Percentiles rank a stretch among this genome's conserved stretches.
These are phyloP conservation scores for Meloidogyne floridensis DNA, from an alignment of 1,140 invertebrate genomes.

Conservation along the genomic window DNA sequence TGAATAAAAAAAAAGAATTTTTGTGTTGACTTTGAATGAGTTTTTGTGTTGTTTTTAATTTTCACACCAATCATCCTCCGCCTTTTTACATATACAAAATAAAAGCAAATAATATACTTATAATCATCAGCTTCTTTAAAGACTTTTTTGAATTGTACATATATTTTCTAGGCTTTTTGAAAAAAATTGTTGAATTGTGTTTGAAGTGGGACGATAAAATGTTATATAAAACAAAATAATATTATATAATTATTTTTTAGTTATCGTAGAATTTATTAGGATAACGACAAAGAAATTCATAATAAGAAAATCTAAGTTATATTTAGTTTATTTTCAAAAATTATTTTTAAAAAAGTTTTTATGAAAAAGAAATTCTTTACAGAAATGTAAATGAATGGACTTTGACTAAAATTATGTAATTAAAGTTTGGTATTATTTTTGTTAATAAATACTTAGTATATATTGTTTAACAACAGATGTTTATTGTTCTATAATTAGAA, in stretches of 20 bases:
- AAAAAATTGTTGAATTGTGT: not conserved
- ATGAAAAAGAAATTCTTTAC: too few species aligned
- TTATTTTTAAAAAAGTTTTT: too few species aligned
- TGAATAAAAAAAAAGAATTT: not conserved
- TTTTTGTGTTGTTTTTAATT: conserved; percentile 6
- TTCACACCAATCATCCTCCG: not conserved
- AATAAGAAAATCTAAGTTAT: not conserved
- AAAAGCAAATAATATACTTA: not conserved
- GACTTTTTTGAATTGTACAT: not conserved
- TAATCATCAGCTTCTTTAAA: not conserved
- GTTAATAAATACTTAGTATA: not conserved
- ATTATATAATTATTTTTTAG: not conserved
- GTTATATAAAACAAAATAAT: not conserved
- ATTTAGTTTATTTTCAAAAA: too few species aligned
- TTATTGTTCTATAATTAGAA: too few species aligned
- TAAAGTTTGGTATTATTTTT: not conserved
- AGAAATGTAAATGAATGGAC: not conserved
- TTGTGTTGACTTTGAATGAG: not conserved
- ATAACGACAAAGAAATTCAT: not conserved
- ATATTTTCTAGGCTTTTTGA: not conserved
- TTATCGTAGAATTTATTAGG: not conserved
- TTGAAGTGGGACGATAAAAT: not conserved
- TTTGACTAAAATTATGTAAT: not conserved
- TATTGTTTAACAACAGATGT: not conserved
- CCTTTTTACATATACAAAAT: not conserved